phyloP scores from a whole-genome alignment of 2,888 invertebrate genomes.

The Netelia virgata region DNA sequence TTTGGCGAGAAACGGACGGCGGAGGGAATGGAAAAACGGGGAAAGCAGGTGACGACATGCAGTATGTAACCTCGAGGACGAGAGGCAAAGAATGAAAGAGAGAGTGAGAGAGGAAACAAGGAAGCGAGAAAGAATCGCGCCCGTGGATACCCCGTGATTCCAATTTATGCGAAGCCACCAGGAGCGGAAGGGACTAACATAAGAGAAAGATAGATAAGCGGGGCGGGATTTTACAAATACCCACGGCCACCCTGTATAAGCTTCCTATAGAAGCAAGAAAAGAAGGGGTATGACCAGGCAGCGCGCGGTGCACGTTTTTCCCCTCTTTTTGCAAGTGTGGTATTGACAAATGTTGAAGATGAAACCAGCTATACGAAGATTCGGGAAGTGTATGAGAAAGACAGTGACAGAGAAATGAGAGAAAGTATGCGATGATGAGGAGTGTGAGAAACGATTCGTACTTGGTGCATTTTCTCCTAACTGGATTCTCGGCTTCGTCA shows the following conservation, averaged over 20 bases:
- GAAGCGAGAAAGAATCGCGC: slow-evolving; percentile 16
- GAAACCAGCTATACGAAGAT: slow-evolving; percentile 74
- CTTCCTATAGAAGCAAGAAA: background rate
- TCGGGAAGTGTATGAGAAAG: slow-evolving; percentile 63
- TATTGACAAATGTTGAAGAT: slow-evolving; percentile 79
- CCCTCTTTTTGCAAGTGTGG: slow-evolving; percentile 59
- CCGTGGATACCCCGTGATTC: slow-evolving; percentile 46
- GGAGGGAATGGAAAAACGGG: slow-evolving; percentile 31
- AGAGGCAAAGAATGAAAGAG: slow-evolving; percentile 33
- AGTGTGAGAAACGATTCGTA: slow-evolving; percentile 69
- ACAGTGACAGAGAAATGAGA: slow-evolving; percentile 33
- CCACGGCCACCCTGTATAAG: slow-evolving; percentile 2
- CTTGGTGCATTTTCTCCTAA: slow-evolving; percentile 33
- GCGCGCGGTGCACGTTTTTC: slow-evolving; percentile 18
- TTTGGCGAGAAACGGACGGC: slow-evolving; percentile 3
- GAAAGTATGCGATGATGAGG: slow-evolving; percentile 58
- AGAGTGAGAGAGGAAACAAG: slow-evolving; percentile 35
- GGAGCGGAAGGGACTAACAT: background rate
- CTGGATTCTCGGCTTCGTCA: slow-evolving; percentile 24
- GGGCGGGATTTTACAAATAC: slow-evolving; percentile 64
- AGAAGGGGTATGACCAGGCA: background rate
- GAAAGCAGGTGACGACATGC: slow-evolving; percentile 43
- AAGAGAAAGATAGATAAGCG: slow-evolving; percentile 57
- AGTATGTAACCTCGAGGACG: slow-evolving; percentile 26
- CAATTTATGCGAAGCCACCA: slow-evolving; percentile 66